Conservation (phyloP, 2,888 invertebrate genomes). For the Unio delphinus region DNA sequence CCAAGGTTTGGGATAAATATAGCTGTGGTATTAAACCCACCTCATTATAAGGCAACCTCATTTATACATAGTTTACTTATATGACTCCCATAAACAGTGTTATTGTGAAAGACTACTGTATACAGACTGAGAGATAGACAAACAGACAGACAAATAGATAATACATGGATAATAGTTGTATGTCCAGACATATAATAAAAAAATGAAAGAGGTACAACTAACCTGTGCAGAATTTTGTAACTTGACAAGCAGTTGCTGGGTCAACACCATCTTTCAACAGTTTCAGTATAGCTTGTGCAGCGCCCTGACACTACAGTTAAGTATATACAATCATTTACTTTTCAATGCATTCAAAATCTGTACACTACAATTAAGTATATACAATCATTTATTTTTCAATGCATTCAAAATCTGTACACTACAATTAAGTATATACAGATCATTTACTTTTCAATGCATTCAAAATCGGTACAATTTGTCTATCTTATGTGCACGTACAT, state of each 20-base stretch:
- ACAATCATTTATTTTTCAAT: background rate
- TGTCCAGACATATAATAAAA: too few relatives aligned
- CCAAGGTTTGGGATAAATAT: too few relatives aligned
- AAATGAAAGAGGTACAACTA: background rate
- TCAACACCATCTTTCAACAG: constrained; percentile 2
- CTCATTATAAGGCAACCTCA: too few relatives aligned
- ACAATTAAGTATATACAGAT: background rate
- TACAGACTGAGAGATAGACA: too few relatives aligned
- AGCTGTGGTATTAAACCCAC: too few relatives aligned
- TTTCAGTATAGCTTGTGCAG: background rate
- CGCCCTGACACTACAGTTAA: background rate
- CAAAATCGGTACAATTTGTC: too few relatives aligned
- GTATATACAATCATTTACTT: background rate
- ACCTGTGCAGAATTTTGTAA: constrained; percentile 7
- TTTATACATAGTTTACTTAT: too few relatives aligned
- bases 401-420: background rate
- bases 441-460: background rate
- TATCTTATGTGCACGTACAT: too few relatives aligned
- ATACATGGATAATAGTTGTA: too few relatives aligned
- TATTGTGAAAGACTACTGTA: too few relatives aligned
- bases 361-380: background rate
- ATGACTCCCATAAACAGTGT: too few relatives aligned
- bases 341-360: background rate
- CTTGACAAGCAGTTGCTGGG: constrained; percentile 4
- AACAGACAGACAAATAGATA: too few relatives aligned